Percentiles rank a stretch among this genome's conserved stretches.
Conservation (phyloP, 2,113 vertebrate genomes). For the Cyphomyrus discorhynchus region DNA sequence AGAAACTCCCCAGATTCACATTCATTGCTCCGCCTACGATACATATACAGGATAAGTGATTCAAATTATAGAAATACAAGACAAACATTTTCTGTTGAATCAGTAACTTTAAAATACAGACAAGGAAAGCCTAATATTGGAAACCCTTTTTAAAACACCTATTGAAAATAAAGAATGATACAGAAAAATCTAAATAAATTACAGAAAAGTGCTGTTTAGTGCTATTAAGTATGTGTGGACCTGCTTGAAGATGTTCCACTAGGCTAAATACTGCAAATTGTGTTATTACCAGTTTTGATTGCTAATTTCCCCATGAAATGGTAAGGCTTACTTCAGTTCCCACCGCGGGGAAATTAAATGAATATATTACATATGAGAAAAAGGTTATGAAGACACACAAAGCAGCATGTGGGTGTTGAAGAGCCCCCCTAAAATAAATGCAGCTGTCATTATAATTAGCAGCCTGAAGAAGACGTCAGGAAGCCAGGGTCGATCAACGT, state of each 20-base stretch:
- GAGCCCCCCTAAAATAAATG: neutral
- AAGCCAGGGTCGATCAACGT: neutral
- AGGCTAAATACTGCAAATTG: neutral
- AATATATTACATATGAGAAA: conserved; percentile 8
- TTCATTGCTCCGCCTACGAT: neutral
- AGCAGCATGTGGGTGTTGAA: neutral
- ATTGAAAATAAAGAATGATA: neutral
- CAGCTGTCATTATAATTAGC: neutral
- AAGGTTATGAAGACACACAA: conserved; percentile 9
- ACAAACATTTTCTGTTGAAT: neutral
- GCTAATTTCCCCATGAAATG: neutral
- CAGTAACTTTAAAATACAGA: neutral
- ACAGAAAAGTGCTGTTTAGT: neutral
- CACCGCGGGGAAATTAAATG: conserved; percentile 10
- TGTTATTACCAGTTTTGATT: neutral
- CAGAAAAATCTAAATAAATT: neutral
- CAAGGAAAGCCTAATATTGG: neutral
- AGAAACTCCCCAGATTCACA: neutral
- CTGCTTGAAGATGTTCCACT: neutral
- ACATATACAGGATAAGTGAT: neutral
- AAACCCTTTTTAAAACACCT: neutral
- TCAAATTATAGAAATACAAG: neutral
- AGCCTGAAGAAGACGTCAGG: neutral
- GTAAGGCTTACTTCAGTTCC: neutral
- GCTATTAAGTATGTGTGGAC: neutral